Base-by-base conservation (phyloP, 2,113 vertebrate species). In the Vulpes vulpes region DNA sequence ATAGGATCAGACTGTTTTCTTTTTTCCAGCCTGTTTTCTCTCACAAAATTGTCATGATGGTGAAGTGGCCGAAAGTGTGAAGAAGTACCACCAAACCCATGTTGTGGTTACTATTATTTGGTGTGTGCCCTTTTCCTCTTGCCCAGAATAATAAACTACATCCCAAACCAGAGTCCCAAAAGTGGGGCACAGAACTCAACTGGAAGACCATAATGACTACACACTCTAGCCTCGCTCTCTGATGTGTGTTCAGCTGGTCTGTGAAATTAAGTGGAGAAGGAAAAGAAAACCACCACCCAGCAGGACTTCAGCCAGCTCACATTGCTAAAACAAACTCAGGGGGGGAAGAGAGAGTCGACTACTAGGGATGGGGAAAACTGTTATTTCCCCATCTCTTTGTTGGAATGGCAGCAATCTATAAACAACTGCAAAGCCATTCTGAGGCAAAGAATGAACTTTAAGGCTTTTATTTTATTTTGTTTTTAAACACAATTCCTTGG, bases 201-300 rank as follows among this genome's bases (percentile, higher is more conserved):
- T 96, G 59, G 84, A 97, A 95, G 96, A 87, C 92, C 83, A 91
- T 93, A 98, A 96, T 96, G 69, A 95, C 86, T 96, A 59, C 64
- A 95, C 79, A 93, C 76, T 93, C 38, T 57, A 92, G 89, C 71
- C 80, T 81, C 59, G 84, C 69, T 83, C 95, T 97, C 94, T 98
- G 96, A 96, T 97, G 96, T 97, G 97, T 96, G 89, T 92, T 96
- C 94, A 96, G 96, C 95, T 96, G 95, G 97, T 95, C 88, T 98
- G 89, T 97, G 95, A 98, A 97, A 97, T 93, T 95, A 97, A 97
- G 94, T 95, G 92, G 89, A 94, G 97, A 97, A 97, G 95, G 94
- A 96, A 98, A 97, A 96, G 96, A 95, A 97, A 97, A 96, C 97
- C 95, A 83, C 96, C 51, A 94, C 97, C 94, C 92, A 79, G 96